Base-by-base conservation (phyloP, 2,888 invertebrate species). In the Drosophila atripex region DNA sequence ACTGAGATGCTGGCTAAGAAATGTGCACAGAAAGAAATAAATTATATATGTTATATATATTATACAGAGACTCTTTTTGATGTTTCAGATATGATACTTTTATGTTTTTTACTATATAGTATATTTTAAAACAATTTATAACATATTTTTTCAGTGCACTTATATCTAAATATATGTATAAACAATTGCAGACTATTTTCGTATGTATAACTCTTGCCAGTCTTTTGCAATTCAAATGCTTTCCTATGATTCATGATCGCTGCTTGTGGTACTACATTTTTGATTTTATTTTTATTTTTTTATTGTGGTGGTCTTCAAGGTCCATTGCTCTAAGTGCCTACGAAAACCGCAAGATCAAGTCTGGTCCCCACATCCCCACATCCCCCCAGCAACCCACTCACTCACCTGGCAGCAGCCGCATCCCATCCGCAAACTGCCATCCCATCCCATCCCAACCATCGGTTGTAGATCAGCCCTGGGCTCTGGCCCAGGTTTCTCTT, bases 191-290 rank as follows among this genome's bases (percentile, higher is more conserved):
- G 63, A 60, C 60, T 45, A 63, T 56, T 61, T 71, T 52, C 41
- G 18, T 61, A 61, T 69, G 49, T 45, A 43, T 60, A 35, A 32
- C 25, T 46, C 25, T 39, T 16, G 21, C 11, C 11, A 16, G 70
- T 54, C 71, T 73, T 73, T 75, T 66, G 75, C 75, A 75, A 75
- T 72, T 72, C 66, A 74, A 74, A 74, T 70, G 43, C 39, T 53
- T 39, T 54, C 18, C 73, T 57, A 70, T 70, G 69, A 70, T 70
- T 70, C 69, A 70, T 54, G 64, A 64, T 54, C 43, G 43, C 53
- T 38, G 55, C 68, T 43, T 28, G 25, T 16, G 51, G 51, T 39
- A 60, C 49, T 53, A 69, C 18, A 45, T 38, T n/a, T 41, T n/a
- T n/a, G n/a, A n/a, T n/a, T n/a, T n/a, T n/a, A n/a, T n/a, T n/a